Base-by-base conservation (phyloP, 2,113 vertebrate species). In the Triplophysa tibetana region DNA sequence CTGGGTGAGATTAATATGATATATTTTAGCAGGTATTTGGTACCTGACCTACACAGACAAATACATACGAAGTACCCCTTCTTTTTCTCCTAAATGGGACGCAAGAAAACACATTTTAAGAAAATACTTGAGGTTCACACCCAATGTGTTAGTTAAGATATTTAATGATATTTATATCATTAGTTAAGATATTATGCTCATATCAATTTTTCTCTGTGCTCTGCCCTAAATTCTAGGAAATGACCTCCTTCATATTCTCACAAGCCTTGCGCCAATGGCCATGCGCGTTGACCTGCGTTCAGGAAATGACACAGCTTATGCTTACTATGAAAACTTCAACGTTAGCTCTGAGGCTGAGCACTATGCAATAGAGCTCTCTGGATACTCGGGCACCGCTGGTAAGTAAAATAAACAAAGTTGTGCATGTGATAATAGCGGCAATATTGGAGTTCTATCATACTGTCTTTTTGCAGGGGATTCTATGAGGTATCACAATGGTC, bases 401-500 rank as follows among this genome's bases (percentile, higher is more conserved):
- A 61, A 78, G 33, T 38, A 58, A 61, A 12, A 58, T 6, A 70
- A 64, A 70, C 16, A 8, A 0, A 17, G 41, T 12, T 26, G 16
- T 72, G 8, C 14, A 6, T n/a, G 38, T 52, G 21, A 0, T 26
- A 17, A 26, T 8, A 6, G 4, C 8, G 1, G 2, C 8, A 9
- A n/a, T 9, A 11, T 21, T 9, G 1, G 6, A 54, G 19, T 16
- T 54, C 50, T 54, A 14, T 58, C 8, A 43, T 69, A 19, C 29
- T 38, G 45, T 54, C 9, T 70, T 0, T 77, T 70, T 81, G 0
- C 86, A 97, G 96, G 96, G 2, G 95, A 98, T 48, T 95, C 96
- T 0, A 93, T 98, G 93, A 93, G 81, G 84, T 97, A 98, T 86
- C 96, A 98, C 69, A 95, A 94, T 0, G 93, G 94, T 10, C 96